Percentiles rank a stretch among this genome's conserved stretches.
Evolutionary conservation across 2,888 invertebrate genomes (phyloP).

Genomic region (Anagyrus pseudococci): DNA sequence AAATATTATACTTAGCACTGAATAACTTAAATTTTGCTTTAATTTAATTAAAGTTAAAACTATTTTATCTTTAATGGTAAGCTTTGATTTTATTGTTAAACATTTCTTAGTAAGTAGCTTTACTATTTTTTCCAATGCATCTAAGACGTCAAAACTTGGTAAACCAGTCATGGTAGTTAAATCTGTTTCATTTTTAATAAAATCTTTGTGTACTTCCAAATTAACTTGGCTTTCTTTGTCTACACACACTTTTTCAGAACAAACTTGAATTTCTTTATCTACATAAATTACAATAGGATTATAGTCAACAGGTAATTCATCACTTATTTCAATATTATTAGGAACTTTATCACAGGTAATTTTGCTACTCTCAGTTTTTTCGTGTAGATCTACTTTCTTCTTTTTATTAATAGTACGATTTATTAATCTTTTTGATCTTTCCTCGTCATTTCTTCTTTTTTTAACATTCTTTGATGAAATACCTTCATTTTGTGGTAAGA

Average conservation of each 20-base stretch:
- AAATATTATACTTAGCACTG: constrained; percentile 16
- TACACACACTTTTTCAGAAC: neutral
- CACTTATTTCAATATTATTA: neutral
- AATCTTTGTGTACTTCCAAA: neutral
- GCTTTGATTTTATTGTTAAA: neutral
- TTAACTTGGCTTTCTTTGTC: neutral
- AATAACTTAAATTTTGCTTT: constrained; percentile 26
- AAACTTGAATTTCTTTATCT: neutral
- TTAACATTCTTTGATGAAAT: neutral
- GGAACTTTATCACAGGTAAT: neutral
- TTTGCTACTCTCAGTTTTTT: neutral
- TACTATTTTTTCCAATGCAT: neutral
- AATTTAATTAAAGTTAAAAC: constrained; percentile 23
- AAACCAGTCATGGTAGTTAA: constrained; percentile 8
- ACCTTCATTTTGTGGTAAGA: neutral
- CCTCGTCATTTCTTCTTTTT: neutral
- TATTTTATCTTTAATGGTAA: constrained; percentile 16
- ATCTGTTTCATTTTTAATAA: constrained; percentile 1
- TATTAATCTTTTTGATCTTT: neutral
- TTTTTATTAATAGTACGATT: no score
- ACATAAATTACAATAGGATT: neutral
- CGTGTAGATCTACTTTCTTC: neutral
- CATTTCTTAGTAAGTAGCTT: neutral
- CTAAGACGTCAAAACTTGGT: neutral
- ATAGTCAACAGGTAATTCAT: neutral